Evolutionary conservation across 1,140 invertebrate genomes (phyloP).

Genomic region (Panonychus citri): DNA sequence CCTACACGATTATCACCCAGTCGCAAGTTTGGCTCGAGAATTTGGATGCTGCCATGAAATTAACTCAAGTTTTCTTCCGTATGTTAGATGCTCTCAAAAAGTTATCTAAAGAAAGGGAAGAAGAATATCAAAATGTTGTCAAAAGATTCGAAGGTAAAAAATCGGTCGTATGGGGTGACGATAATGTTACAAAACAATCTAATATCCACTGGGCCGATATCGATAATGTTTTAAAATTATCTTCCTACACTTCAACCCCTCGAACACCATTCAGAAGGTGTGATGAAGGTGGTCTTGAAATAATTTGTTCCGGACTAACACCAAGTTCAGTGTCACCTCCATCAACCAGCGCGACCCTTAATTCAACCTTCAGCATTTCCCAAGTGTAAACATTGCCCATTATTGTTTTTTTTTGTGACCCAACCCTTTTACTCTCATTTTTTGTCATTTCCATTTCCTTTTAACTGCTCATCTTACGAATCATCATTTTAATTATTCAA

Average conservation of each 20-base stretch:
- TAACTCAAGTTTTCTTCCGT: not conserved
- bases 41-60: not conserved
- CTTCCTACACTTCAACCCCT: not conserved
- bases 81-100: not conserved
- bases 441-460: too few relatives aligned
- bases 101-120: conserved; percentile 3
- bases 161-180: conserved; percentile 9
- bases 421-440: too few relatives aligned
- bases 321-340: not conserved
- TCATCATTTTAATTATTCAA: too few relatives aligned
- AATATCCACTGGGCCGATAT: not conserved
- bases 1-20: not conserved
- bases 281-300: not conserved
- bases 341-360: not conserved
- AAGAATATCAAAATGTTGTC: not conserved
- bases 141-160: conserved; percentile 11
- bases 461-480: too few relatives aligned
- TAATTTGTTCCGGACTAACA: not conserved
- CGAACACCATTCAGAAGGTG: not conserved
- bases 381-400: too few relatives aligned
- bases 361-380: too few relatives aligned
- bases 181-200: conserved; percentile 1
- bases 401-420: too few relatives aligned
- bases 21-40: not conserved
- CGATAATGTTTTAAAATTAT: not conserved